These are phyloP conservation scores for Congeria kusceri DNA, from an alignment of 2,888 invertebrate genomes.

Conservation along the genomic window DNA sequence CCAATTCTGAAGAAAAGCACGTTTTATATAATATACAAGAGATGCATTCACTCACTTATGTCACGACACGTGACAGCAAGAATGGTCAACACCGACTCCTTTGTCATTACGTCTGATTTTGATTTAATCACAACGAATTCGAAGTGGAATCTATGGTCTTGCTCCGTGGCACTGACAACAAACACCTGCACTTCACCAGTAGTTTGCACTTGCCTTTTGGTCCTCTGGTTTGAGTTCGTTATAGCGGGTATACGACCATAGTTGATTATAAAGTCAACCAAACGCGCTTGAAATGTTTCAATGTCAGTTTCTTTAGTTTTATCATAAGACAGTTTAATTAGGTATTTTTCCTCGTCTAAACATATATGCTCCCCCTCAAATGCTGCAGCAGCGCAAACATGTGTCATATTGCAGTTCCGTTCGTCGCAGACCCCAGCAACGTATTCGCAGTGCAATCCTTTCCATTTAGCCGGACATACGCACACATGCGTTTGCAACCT, in stretches of 20 bases:
- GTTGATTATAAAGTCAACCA: constrained; percentile 53
- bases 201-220: constrained; percentile 20
- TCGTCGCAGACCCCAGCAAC: constrained; percentile 31
- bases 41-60: constrained; percentile 57
- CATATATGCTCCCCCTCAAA: constrained; percentile 49
- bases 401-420: constrained; percentile 29
- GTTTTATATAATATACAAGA: too few relatives aligned
- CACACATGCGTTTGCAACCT: constrained; percentile 65
- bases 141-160: constrained; percentile 23
- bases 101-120: constrained; percentile 37
- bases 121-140: constrained; percentile 58
- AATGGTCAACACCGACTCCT: constrained; percentile 46
- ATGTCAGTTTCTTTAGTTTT: constrained; percentile 21
- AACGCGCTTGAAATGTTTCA: constrained; percentile 35
- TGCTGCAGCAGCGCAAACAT: constrained; percentile 63
- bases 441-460: constrained; percentile 65
- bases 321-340: constrained; percentile 24
- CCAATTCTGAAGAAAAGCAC: too few relatives aligned
- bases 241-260: constrained; percentile 49
- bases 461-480: constrained; percentile 51
- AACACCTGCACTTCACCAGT: constrained; percentile 50
- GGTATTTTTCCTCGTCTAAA: constrained; percentile 15
- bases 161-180: constrained; percentile 29
- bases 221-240: not conserved
- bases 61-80: constrained; percentile 58